A percentile compares a stretch with the other conserved stretches of the same genome.
Conservation (phyloP, 2,888 invertebrate species). For the Caenorhabditis drosophilae region DNA sequence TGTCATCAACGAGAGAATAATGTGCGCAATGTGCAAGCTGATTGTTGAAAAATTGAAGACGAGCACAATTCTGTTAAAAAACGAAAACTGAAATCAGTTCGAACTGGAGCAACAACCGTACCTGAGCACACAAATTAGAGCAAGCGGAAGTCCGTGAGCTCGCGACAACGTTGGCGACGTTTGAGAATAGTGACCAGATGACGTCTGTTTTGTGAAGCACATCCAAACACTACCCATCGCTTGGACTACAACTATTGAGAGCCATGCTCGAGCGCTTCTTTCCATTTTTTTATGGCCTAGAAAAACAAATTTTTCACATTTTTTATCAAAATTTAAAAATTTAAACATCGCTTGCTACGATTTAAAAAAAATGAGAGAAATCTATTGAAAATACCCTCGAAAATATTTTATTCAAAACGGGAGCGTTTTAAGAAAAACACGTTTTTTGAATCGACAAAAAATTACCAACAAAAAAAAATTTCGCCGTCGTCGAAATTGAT, state of each 20-base stretch:
- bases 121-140: slow-evolving; percentile 22
- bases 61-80: slow-evolving; percentile 28
- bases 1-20: slow-evolving; percentile 17
- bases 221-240: slow-evolving; percentile 42
- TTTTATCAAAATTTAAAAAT: background rate
- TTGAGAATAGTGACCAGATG: slow-evolving; percentile 16
- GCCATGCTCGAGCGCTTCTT: slow-evolving; percentile 29
- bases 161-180: slow-evolving; percentile 13
- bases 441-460: background rate
- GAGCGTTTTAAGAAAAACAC: background rate
- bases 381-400: no score
- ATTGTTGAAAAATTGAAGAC: slow-evolving; percentile 29
- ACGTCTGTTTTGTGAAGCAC: slow-evolving; percentile 23
- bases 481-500: no score
- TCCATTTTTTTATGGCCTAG: slow-evolving; percentile 5
- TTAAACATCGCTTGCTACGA: slow-evolving; percentile 6
- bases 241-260: slow-evolving; percentile 34
- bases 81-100: no score
- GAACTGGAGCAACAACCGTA: background rate
- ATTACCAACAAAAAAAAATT: no score
- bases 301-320: slow-evolving; percentile 1
- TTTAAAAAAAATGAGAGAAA: no score
- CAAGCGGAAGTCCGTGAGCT: slow-evolving; percentile 33
- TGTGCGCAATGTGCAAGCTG: slow-evolving; percentile 36
- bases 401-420: background rate